These are phyloP conservation scores for Ciona savignyi DNA, from an alignment of 23 tunicate genomes.

Conservation along the genomic window DNA sequence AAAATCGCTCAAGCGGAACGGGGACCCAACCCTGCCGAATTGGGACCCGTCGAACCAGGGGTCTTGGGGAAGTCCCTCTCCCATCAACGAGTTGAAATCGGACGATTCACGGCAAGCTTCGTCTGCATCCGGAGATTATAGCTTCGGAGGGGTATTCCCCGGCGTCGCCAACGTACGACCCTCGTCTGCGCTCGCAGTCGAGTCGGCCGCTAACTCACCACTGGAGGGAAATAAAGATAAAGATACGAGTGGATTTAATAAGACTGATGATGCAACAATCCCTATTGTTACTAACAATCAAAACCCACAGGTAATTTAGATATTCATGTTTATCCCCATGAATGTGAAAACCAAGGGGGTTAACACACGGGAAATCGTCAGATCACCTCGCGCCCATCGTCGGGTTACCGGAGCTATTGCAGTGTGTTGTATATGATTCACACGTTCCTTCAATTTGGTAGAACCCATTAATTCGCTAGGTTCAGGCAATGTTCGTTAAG, in stretches of 20 bases:
- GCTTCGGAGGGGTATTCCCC: constrained; percentile 22
- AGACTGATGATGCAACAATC: not conserved
- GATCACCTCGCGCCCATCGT: too few relatives aligned
- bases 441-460: too few relatives aligned
- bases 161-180: constrained; percentile 1
- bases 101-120: not conserved
- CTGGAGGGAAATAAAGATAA: not conserved
- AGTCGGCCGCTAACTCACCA: not conserved
- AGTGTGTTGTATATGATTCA: not conserved
- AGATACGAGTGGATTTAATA: not conserved
- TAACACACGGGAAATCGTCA: too few relatives aligned
- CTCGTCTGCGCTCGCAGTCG: constrained; percentile 8
- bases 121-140: constrained; percentile 1
- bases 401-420: too few relatives aligned
- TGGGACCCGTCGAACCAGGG: constrained; percentile 18
- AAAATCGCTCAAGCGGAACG: not conserved
- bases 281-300: not conserved
- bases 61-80: not conserved
- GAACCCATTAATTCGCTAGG: too few relatives aligned
- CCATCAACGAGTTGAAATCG: not conserved
- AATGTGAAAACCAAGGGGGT: too few relatives aligned
- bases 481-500: too few relatives aligned
- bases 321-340: too few relatives aligned
- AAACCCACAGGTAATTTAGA: too few relatives aligned
- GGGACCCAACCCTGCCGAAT: constrained; percentile 49